These are phyloP conservation scores for Molorchus minor DNA, from an alignment of 2,888 invertebrate genomes.

Conservation along the genomic window DNA sequence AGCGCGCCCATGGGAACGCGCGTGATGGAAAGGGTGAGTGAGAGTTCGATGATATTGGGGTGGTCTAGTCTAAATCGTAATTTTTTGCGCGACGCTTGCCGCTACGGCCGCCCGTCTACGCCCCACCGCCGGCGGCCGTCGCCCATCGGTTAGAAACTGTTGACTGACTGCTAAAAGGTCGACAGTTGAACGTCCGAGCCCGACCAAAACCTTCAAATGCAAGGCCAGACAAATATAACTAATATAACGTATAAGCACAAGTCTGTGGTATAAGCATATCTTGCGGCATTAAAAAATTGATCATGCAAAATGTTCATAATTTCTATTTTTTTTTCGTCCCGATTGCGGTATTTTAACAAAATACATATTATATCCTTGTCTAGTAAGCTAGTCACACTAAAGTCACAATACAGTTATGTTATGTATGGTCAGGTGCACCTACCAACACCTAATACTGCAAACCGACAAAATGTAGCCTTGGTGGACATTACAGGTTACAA, in stretches of 20 bases:
- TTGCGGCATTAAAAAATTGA: slow-evolving; percentile 34
- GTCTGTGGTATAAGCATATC: slow-evolving; percentile 39
- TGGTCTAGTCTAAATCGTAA: slow-evolving; percentile 26
- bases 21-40: slow-evolving; percentile 22
- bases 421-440: too few relatives aligned
- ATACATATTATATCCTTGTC: too few relatives aligned
- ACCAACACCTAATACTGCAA: too few relatives aligned
- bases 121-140: slow-evolving; percentile 44
- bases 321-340: background rate
- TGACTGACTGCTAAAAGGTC: slow-evolving; percentile 53
- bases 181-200: slow-evolving; percentile 53
- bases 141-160: slow-evolving; percentile 36
- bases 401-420: too few relatives aligned
- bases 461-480: too few relatives aligned
- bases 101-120: slow-evolving; percentile 34
- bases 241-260: slow-evolving; percentile 44
- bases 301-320: slow-evolving; percentile 14
- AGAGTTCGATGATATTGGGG: slow-evolving; percentile 27
- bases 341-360: background rate
- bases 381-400: too few relatives aligned
- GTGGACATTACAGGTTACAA: too few relatives aligned
- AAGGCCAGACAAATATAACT: slow-evolving; percentile 58
- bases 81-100: slow-evolving; percentile 31
- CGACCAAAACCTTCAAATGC: slow-evolving; percentile 57
- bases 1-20: slow-evolving; percentile 2